Evolutionary conservation across 2,113 vertebrate genomes (phyloP).

Genomic region (Rhinolophus ferrumequinum): DNA sequence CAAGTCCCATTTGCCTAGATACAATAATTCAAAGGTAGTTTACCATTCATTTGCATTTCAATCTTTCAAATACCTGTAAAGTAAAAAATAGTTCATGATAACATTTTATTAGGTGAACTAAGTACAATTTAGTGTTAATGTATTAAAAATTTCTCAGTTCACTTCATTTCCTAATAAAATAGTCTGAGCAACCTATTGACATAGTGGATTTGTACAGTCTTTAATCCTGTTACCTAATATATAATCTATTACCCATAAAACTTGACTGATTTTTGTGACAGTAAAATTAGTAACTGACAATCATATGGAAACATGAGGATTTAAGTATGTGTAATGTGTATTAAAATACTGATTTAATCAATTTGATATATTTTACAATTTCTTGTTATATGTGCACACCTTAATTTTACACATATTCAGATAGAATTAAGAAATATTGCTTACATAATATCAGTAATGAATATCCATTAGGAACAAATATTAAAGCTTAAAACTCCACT

Average conservation of each 20-base stretch:
- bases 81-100: conserved; percentile 76
- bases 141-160: conserved; percentile 76
- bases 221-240: conserved; percentile 77
- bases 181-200: conserved; percentile 76
- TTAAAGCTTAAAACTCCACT: background rate
- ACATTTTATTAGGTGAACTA: conserved; percentile 79
- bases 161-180: conserved; percentile 76
- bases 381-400: background rate
- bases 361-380: conserved; percentile 13
- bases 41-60: conserved; percentile 81
- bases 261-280: conserved; percentile 59
- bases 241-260: conserved; percentile 43
- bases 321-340: conserved; percentile 51
- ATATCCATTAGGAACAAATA: background rate
- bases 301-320: conserved; percentile 47
- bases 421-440: background rate
- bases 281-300: conserved; percentile 35
- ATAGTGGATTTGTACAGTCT: conserved; percentile 74
- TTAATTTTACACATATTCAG: background rate
- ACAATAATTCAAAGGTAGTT: conserved; percentile 66
- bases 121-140: conserved; percentile 81
- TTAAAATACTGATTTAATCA: conserved; percentile 71
- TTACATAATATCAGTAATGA: background rate
- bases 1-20: conserved; percentile 76
- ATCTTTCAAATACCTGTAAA: conserved; percentile 77